Conservation (phyloP, 2,797 vertebrate genomes). For the Lacerta bilineata region DNA sequence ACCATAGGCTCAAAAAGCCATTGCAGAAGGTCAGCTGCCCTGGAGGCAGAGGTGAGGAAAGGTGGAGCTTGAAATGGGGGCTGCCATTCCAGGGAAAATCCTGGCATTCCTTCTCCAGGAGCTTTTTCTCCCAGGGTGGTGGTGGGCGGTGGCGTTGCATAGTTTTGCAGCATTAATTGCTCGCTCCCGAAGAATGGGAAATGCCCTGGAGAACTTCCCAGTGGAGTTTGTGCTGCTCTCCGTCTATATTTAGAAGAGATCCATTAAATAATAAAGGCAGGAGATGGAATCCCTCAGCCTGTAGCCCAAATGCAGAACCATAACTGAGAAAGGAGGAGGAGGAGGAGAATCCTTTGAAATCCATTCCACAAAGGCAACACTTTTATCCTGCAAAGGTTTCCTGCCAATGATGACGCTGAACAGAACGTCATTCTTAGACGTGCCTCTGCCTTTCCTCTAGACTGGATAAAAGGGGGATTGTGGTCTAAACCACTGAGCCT, state of each 20-base stretch:
- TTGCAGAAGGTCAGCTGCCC: background rate
- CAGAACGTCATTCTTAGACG: background rate
- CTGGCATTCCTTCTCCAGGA: background rate
- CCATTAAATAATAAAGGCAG: slow-evolving; percentile 36
- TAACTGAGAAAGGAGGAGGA: background rate
- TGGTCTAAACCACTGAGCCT: no score
- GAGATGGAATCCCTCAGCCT: slow-evolving; percentile 20
- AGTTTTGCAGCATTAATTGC: background rate
- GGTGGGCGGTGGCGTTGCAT: no score
- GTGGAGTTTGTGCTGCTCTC: background rate
- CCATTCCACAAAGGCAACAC: background rate
- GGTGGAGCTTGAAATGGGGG: background rate
- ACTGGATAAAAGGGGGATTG: background rate
- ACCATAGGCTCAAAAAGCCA: background rate
- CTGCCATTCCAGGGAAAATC: background rate
- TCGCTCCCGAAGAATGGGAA: background rate
- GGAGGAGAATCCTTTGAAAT: background rate
- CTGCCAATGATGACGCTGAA: background rate
- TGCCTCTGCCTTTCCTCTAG: background rate
- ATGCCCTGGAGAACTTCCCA: slow-evolving; percentile 22
- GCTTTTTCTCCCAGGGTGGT: no score
- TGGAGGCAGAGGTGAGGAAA: background rate
- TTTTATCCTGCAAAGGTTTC: background rate
- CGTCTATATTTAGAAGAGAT: slow-evolving; percentile 38
- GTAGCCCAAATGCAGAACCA: background rate